Base-by-base conservation (phyloP, 92 coral and sea anemone genomes). In the Palythoa grandis region DNA sequence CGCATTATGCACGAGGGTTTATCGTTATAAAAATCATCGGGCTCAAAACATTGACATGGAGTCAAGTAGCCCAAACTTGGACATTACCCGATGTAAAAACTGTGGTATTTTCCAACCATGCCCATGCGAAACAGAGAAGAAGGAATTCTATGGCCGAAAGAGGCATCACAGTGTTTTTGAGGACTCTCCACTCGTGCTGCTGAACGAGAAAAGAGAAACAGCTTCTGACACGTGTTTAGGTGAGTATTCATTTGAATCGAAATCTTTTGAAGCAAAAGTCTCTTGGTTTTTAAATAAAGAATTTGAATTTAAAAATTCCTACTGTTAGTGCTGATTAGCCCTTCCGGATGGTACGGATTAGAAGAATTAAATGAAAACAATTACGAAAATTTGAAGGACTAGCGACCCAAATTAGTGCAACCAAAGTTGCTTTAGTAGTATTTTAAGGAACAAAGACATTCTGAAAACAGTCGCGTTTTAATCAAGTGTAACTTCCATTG, bases 61-160 rank as follows among this genome's bases (percentile, higher is more conserved):
- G 23, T 22, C 38, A 52, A 48, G 11, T 17, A 14, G 43, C 74
- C 54, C 78, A 16, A 89, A 88, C 74, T 82, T 94, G 14, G 80
- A 92, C 52, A 91, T 83, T 72, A 88, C 88, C 22, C 93, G 98
- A 47, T 94, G 98, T 60, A 86, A 50, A n/a, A 83, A 38, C 17
- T 94, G 98, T 77, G 92, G 95, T 52, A 61, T 94, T 19, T 86
- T 94, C 76, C 87, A 84, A 86, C 98, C 98, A 38, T 94, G 98
- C 72, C 95, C 92, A 38, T 94, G 98, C 57, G 90, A 87, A 40
- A 90, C 91, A 23, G 88, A 87, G 22, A 91, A 87, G 1, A 90
- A 80, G 69, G 83, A 89, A 37, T 88, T 88, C 29, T 90, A 77
- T 79, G 95, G 89, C 83, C 82, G 73, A 74, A 8, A 23, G 77